Base-by-base conservation (phyloP, 2,888 invertebrate genomes). In the Physocephala rufipes region DNA sequence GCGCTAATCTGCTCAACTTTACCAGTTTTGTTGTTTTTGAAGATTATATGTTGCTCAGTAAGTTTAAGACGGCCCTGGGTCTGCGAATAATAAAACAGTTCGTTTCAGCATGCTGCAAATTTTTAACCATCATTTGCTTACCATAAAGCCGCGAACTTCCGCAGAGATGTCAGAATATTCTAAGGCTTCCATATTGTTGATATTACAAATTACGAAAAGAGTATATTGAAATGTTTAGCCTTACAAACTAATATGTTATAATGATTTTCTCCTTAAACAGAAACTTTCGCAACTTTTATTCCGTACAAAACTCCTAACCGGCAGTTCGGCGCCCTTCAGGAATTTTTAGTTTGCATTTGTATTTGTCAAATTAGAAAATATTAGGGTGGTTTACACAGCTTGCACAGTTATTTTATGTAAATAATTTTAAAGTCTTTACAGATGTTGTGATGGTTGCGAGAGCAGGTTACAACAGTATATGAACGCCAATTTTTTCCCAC, bases 21-120 rank as follows among this genome's bases (percentile, higher is more conserved):
- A 1, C 99, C 99, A 0, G 98, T 99, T 87, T 96, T 97, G 76
- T 90, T 93, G 86, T 97, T 98, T 85, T 98, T 98, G 84, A 97
- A 99, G 63, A 94, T 90, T 47, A 99, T 92, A 79, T 91, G 91
- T 81, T 94, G 93, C 76, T 96, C 96, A 0, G 96, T 95, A 85
- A 99, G 90, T 86, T 97, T 97, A 47, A 99, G 86, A 73, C 95
- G 90, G 0, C 98, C 99, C 9, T 94, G 91, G 64, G 94, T 93
- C 98, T 98, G 63, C 0, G 72, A 69, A 58, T 61, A 28, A 30
- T 30, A 19, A 49, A 30, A 5, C 7, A 30, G 16, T 26, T 47
- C 15, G 21, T 21, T 28, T 30, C 26, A 28, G 58, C 21, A 53
- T 53, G 53, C 21, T 16, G 64, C 21, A 43, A 2, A 28, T 49